Evolutionary conservation across 2,888 invertebrate species (phyloP).

Genomic region (Coelopa pilipes): DNA sequence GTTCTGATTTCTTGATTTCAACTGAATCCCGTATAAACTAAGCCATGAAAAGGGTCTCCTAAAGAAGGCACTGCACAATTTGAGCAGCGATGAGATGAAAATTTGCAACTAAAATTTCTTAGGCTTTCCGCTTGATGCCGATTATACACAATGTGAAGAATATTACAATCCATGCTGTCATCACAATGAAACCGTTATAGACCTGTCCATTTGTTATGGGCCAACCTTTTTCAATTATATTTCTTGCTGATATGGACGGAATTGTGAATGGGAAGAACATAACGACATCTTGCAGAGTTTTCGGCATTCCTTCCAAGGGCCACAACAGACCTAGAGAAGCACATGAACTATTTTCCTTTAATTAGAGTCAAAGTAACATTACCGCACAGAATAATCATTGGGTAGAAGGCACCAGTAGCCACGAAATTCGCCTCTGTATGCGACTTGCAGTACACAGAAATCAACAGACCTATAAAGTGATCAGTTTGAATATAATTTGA

Average conservation of each 20-base stretch:
- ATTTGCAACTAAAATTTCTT: slow-evolving; percentile 46
- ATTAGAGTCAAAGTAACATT: slow-evolving; percentile 34
- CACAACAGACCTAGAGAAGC: slow-evolving; percentile 71
- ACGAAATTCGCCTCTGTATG: slow-evolving; percentile 86
- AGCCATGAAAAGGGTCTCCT: neutral
- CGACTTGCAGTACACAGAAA: slow-evolving; percentile 81
- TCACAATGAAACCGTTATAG: slow-evolving; percentile 78
- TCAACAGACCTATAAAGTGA: slow-evolving; percentile 75
- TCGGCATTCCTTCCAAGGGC: slow-evolving; percentile 78
- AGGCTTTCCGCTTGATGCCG: slow-evolving; percentile 67
- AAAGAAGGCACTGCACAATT: too few relatives aligned
- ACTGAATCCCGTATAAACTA: slow-evolving; percentile 4
- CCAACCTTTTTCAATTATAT: slow-evolving; percentile 81
- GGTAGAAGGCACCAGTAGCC: slow-evolving; percentile 89
- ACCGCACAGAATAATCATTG: slow-evolving; percentile 89
- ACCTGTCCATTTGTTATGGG: slow-evolving; percentile 75
- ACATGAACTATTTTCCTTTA: slow-evolving; percentile 2
- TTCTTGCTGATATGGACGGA: slow-evolving; percentile 80
- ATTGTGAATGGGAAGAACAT: slow-evolving; percentile 81
- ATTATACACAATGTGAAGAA: slow-evolving; percentile 72
- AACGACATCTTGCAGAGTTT: slow-evolving; percentile 72
- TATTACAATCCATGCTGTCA: slow-evolving; percentile 73
- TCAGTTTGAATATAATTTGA: too few relatives aligned
- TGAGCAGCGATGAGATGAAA: neutral
- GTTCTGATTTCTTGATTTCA: neutral